Evolutionary conservation across 2,888 invertebrate species (phyloP), one percentile per base, ranked within the genome.

Genomic region (Heliconius sara): DNA sequence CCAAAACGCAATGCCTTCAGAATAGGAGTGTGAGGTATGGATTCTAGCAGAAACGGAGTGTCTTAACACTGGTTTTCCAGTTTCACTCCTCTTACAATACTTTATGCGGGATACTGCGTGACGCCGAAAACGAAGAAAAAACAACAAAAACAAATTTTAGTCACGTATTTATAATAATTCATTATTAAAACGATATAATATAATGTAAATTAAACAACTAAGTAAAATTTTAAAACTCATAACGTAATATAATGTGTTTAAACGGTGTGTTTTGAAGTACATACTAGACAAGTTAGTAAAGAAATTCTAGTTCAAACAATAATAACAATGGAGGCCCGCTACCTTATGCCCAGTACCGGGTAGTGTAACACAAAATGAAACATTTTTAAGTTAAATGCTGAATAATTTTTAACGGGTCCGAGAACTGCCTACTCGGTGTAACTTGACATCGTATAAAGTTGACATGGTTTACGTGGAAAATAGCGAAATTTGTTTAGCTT

Each of bases 181-280:
- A 34, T 22, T 10, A 22, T 22, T 68, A 70, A 70, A 47, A 57
- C 5, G 5, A 34, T 34, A n/a, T n/a, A 34, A n/a, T 73, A 60
- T 65, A 66, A 52, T 68, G 6, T 30, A 60, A 60, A 19, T 34
- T 52, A 74, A 78, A 78, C 22, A 43, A 13, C 25, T 74, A 68
- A 39, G 47, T n/a, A 22, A 57, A 22, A 43, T 73, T 67, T 73
- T 73, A 5, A 12, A 66, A 65, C 65, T 57, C 34, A 39, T 75
- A 77, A 66, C 79, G 84, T 85, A 82, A 70, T 65, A 80, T 80
- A 82, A 80, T 83, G 85, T 78, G 74, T 57, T 77, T 77, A 77
- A 80, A 79, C 79, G 70, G 79, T 76, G 66, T 78, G 34, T 63
- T 57, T 67, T 65, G 70, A 77, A 81, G 79, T 76, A 75, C 79